A percentile compares a stretch with the other conserved stretches of the same genome.
Conservation (phyloP, 1,140 invertebrate genomes). For the Drosophila takahashii region DNA sequence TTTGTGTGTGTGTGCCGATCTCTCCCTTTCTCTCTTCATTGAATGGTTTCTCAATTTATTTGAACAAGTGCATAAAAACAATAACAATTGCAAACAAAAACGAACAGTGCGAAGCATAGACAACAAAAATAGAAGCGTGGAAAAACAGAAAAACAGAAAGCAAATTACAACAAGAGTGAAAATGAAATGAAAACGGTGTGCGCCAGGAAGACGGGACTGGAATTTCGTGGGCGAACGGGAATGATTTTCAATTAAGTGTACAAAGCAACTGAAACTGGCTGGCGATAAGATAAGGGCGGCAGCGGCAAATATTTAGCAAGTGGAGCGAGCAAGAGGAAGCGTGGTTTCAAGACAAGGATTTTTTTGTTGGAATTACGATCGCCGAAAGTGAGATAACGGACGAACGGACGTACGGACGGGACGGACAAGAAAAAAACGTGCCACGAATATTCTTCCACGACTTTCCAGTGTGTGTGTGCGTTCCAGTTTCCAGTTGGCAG, state of each 20-base stretch:
- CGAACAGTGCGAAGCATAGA: constrained; percentile 58
- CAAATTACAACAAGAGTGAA: constrained; percentile 26
- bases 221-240: constrained; percentile 34
- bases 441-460: constrained; percentile 36
- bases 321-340: constrained; percentile 43
- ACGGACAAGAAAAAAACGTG: constrained; percentile 13
- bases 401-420: neutral
- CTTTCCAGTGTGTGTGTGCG: constrained; percentile 26
- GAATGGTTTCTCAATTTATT: constrained; percentile 70
- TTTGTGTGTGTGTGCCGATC: constrained; percentile 43
- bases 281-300: constrained; percentile 66
- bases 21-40: constrained; percentile 30
- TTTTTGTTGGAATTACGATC: constrained; percentile 48
- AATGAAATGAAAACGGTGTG: constrained; percentile 42
- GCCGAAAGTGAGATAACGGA: constrained; percentile 30
- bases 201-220: constrained; percentile 40
- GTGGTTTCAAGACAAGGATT: constrained; percentile 49
- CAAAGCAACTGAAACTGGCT: constrained; percentile 33
- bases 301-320: constrained; percentile 51
- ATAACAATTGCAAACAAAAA: constrained; percentile 66
- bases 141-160: constrained; percentile 28
- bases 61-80: constrained; percentile 79
- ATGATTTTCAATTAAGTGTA: constrained; percentile 72
- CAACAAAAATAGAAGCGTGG: constrained; percentile 33
- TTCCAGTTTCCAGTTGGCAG: constrained; percentile 29